Conservation (phyloP, 1,140 invertebrate genomes). For the Ridgeia piscesae region DNA sequence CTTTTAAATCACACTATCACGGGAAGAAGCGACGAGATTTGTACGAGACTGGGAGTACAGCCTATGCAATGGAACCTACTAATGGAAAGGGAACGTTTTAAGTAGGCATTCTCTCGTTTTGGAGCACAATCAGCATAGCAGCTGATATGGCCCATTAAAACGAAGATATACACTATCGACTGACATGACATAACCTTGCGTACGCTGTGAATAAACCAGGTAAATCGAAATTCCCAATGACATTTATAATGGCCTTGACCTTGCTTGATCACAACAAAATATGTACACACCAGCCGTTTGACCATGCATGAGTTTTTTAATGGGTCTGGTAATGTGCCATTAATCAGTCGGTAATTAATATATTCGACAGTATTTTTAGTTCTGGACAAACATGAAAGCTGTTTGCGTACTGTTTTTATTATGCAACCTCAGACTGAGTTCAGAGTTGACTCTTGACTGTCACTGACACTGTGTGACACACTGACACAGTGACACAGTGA, state of each 20-base stretch:
- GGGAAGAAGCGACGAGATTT: background rate
- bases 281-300: background rate
- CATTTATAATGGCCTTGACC: background rate
- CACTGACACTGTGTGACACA: no score
- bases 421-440: no score
- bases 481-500: no score
- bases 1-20: background rate
- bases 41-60: background rate
- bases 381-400: background rate
- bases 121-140: background rate
- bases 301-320: no score
- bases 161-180: background rate
- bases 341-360: background rate
- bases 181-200: background rate
- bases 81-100: background rate
- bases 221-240: conserved; percentile 1
- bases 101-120: background rate
- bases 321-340: background rate
- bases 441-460: no score
- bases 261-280: background rate
- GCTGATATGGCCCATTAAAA: background rate
- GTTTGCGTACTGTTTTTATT: background rate
- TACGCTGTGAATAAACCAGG: background rate
- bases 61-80: background rate
- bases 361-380: background rate